Conservation (phyloP, 2,797 vertebrate genomes). For the Sebastes paucispinis region DNA sequence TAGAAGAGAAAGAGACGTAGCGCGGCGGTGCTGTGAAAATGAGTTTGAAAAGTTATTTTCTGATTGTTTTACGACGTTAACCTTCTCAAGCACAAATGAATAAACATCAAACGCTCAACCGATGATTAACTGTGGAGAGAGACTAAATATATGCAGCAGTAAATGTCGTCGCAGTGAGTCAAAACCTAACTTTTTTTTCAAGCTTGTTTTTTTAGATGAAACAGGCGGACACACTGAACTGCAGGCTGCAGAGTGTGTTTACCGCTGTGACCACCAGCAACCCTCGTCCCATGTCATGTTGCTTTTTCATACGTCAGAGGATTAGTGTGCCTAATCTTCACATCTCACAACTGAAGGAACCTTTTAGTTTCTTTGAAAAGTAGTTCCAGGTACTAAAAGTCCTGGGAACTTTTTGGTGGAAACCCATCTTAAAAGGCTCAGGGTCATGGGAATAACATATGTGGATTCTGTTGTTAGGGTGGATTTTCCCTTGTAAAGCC, state of each 20-base stretch:
- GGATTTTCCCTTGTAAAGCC: conserved; percentile 34
- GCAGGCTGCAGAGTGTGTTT: background rate
- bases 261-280: background rate
- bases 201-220: background rate
- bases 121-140: background rate
- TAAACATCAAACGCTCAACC: background rate
- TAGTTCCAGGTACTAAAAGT: background rate
- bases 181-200: too few species aligned
- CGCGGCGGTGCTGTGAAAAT: fast-evolving
- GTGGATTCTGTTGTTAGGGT: conserved; percentile 30
- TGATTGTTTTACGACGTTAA: background rate
- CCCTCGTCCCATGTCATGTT: background rate
- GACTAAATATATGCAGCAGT: background rate
- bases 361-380: background rate
- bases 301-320: background rate
- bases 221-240: background rate
- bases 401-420: background rate
- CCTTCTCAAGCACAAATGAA: background rate
- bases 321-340: background rate
- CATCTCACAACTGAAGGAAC: background rate
- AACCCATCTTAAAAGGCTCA: background rate
- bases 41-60: background rate
- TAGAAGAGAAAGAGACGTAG: background rate
- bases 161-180: too few species aligned
- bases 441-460: conserved; percentile 35